Base-by-base conservation (phyloP, 2,113 vertebrate species). In the Scolopax mira region DNA sequence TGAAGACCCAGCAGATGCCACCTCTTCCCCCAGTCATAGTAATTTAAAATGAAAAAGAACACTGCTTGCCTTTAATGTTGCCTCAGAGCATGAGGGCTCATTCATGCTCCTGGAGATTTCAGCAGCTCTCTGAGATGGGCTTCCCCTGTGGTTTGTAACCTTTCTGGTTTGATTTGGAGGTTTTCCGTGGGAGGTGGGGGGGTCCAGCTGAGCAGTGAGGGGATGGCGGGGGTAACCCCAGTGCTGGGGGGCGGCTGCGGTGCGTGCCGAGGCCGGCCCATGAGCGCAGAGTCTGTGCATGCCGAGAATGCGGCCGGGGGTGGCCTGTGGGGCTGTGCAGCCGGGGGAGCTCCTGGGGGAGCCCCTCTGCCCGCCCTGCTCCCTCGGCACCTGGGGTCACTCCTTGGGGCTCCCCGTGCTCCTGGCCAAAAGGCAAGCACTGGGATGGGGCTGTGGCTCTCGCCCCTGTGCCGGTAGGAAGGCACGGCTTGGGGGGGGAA, bases 361-460 rank as follows among this genome's bases (percentile, higher is more conserved):
- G 10, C 33, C 16, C 18, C 37, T 30, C 79, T 71, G 52, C 44
- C 66, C 11, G 4, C 80, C 33, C 58, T 13, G 41, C 41, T 44
- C 42, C 42, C 42, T 46, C 19, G 10, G 46, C 46, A 46, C 46
- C 46, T 19, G 10, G 46, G 46, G 46, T 30, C 52, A 30, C 51
- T 30, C 14, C 14, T 12, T 2, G 15, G 35, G 46, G 42, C 55
- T 25, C 7, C 8, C 74, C 30, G 23, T 1, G 1, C 66, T 30
- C 52, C 5, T 31, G 0, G 1, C 6, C 14, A 1, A 7, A 8
- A 35, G 23, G 28, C 8, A 7, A 11, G 27, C 15, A 1, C 2
- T 14, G 4, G 8, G 48, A 4, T 18, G 66, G 44, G 10, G 2
- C 10, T 7, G 18, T 24, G 25, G 27, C 58, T 25, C 58, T 44